Evolutionary conservation across 2,888 invertebrate species (phyloP), one percentile per base, ranked within the genome.

Genomic region (Archips xylosteana): DNA sequence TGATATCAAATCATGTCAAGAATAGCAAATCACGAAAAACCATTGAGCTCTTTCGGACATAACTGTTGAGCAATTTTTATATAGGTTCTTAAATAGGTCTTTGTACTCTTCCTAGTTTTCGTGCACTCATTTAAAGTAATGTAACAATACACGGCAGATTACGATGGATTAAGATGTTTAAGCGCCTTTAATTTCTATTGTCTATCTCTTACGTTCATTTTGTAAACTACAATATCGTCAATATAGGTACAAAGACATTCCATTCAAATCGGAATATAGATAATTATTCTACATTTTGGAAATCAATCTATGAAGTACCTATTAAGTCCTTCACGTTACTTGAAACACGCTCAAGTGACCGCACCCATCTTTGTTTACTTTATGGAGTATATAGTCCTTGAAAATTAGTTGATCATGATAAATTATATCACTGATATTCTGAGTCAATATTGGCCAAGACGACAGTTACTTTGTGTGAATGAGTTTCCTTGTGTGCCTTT

Each of bases 391-490:
- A 75, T 74, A 80, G 84, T 85, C 87, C 90, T 89, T 87, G 83
- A 88, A 85, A 80, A 85, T 87, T 79, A 81, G 85, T 84, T 82
- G 69, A 51, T 69, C 60, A 84, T 81, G 88, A 89, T 91, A 87
- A 87, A 85, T 88, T 85, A 84, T 87, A 87, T 85, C 80, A 74
- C 32, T 67, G 75, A 71, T 75, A 71, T 63, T 71, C 51, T 51
- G 68, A 42, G 82, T 85, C 83, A 90, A 91, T 89, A 91, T 91
- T 91, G 85, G 81, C 80, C 76, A 75, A 82, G 79, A 80, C 78
- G 81, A 83, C 84, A 82, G 82, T 82, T 81, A 84, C 80, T 84
- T 81, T 76, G 75, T 80, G 81, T 87, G 81, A 89, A 88, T 79
- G 87, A 79, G 82, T 82, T 80, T 82, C 87, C 81, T 89, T 90